phyloP scores from a whole-genome alignment of 2,888 invertebrate species.

The Pemphredon lugubris region DNA sequence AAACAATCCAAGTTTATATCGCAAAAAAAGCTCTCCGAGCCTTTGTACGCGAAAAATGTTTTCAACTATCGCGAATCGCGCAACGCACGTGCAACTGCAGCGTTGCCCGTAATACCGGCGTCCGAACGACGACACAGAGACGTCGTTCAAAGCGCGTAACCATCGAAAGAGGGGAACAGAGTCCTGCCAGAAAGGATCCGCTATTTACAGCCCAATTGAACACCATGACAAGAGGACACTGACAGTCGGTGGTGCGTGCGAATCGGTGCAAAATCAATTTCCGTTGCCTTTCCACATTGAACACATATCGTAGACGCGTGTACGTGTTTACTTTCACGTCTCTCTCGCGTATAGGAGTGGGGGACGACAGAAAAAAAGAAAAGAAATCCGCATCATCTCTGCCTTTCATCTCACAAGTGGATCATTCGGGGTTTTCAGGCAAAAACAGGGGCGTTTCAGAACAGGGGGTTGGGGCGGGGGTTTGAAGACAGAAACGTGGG shows the following conservation, averaged over 20 bases:
- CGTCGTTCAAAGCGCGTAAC: not conserved
- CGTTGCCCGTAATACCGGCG: too few relatives aligned
- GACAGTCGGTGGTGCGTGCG: constrained; percentile 81
- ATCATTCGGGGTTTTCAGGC: too few relatives aligned
- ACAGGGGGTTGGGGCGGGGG: not conserved
- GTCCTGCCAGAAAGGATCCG: constrained; percentile 51
- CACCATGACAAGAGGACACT: constrained; percentile 66
- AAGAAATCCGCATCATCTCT: not conserved
- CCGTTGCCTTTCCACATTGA: constrained; percentile 33
- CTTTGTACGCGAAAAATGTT: too few relatives aligned
- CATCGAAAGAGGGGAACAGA: constrained; percentile 48
- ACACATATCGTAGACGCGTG: constrained; percentile 57
- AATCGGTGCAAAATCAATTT: constrained; percentile 86
- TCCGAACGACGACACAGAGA: not conserved
- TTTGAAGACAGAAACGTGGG: constrained; percentile 6
- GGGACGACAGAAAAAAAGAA: not conserved
- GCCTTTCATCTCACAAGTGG: too few relatives aligned
- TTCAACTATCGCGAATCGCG: too few relatives aligned
- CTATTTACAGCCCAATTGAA: constrained; percentile 67
- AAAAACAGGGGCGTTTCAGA: not conserved
- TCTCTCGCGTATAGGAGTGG: constrained; percentile 64
- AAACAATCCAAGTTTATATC: not conserved
- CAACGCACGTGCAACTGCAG: too few relatives aligned
- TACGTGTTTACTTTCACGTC: constrained; percentile 75
- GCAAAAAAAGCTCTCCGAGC: too few relatives aligned